Evolutionary conservation across 2,888 invertebrate species (phyloP), one percentile per base, ranked within the genome.

Genomic region (Melieria picta): DNA sequence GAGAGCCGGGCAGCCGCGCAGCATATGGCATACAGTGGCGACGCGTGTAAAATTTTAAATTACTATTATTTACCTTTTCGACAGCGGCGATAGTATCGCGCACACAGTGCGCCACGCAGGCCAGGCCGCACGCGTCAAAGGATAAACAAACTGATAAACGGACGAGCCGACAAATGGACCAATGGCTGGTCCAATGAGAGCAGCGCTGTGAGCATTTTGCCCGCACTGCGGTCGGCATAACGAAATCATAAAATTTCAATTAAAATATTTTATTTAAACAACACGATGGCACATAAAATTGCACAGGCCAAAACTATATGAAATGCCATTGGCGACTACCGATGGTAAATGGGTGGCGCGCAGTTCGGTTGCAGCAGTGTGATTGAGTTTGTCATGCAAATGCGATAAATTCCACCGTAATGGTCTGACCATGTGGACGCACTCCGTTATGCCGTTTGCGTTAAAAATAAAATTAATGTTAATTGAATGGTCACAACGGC

Each of bases 191-290:
- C 16, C 16, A 16, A 16, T 16, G 16, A 16, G 16, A 16, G 55
- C 68, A 62, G 16, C 50, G 61, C 10, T 56, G 43, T 11, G 43
- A 10, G 43, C 43, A 16, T 46, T 57, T 65, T 50, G 45, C 16
- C n/a, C 58, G 43, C 60, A 42, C 45, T 16, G 69, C 42, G 43
- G 61, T 16, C 47, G 58, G 71, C 65, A 45, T 56, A 74, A 69
- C 52, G 61, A 45, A 71, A 71, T 75, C 78, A 81, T 80, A 78
- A 79, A 80, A 80, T 81, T 82, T 83, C 82, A 83, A 83, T 83
- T 80, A 80, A 81, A 82, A 79, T 79, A 79, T 69, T 70, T 76
- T 75, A 75, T 77, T 77, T 75, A 62, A 67, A 71, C 70, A 66
- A 47, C 66, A 69, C 11, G 30, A 10, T 11, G 58, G 13, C 13